Percentiles rank a stretch among this genome's conserved stretches.
Evolutionary conservation across 30 jellyfish, hydroid and myxozoan genomes (phyloP).

Genomic region (Aurelia coerulea): DNA sequence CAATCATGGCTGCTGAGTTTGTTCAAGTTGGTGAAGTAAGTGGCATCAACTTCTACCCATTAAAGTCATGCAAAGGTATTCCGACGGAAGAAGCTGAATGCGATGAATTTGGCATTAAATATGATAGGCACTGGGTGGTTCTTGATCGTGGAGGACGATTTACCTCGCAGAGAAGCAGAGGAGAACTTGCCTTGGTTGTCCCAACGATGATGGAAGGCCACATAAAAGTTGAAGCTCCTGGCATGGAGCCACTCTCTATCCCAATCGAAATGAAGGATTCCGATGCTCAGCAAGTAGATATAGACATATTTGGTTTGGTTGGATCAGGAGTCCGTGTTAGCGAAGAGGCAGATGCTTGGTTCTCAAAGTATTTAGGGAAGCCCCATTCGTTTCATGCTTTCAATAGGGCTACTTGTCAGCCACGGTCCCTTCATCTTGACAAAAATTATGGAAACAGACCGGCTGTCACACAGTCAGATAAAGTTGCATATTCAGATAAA

Average conservation of each 20-base stretch:
- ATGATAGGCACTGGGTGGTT: slow-evolving; percentile 65
- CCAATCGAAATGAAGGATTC: slow-evolving; percentile 1
- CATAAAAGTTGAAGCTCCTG: slow-evolving; percentile 56
- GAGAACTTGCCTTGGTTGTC: slow-evolving; percentile 37
- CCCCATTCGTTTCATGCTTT: slow-evolving; percentile 40
- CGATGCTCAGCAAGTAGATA: slow-evolving; percentile 9
- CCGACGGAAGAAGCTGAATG: slow-evolving; percentile 45
- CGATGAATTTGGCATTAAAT: slow-evolving; percentile 48
- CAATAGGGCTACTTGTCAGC: slow-evolving; percentile 24
- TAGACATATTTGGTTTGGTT: slow-evolving; percentile 23
- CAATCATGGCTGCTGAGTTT: not conserved
- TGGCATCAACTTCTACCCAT: slow-evolving; percentile 41
- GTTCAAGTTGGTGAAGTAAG: slow-evolving; percentile 44
- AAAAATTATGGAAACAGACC: slow-evolving; percentile 26
- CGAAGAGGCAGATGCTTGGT: slow-evolving; percentile 71
- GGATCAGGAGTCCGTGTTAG: slow-evolving; percentile 68
- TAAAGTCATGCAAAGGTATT: slow-evolving; percentile 62
- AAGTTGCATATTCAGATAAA: slow-evolving; percentile 42
- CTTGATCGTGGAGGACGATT: slow-evolving; percentile 46
- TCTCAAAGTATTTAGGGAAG: slow-evolving; percentile 55
- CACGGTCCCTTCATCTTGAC: slow-evolving; percentile 37
- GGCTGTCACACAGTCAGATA: slow-evolving; percentile 27
- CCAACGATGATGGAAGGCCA: slow-evolving; percentile 15
- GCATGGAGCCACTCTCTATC: slow-evolving; percentile 31
- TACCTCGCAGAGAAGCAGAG: slow-evolving; percentile 25